A percentile compares a stretch with the other conserved stretches of the same genome.
These are phyloP conservation scores for Neotragus moschatus DNA, from an alignment of 2,113 vertebrate genomes.

Conservation along the genomic window DNA sequence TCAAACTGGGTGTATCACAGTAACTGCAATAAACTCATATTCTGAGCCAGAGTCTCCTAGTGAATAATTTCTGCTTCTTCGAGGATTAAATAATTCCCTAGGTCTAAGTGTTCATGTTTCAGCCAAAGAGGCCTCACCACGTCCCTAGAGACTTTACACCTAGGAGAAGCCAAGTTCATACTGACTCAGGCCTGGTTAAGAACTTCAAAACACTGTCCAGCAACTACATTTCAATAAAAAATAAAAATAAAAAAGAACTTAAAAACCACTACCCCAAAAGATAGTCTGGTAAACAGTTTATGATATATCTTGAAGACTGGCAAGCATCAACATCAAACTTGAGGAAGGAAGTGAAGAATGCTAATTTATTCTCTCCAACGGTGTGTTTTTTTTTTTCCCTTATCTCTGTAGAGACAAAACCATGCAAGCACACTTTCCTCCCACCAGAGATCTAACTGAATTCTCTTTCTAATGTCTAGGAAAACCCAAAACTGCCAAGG, in stretches of 20 bases:
- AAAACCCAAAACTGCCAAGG: conserved; percentile 17
- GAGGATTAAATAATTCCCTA: not conserved
- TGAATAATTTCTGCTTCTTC: not conserved
- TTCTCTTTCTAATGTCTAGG: conserved; percentile 3
- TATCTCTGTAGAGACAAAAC: not conserved
- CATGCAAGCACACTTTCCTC: not conserved
- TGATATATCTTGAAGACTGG: not conserved
- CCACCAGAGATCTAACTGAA: not conserved
- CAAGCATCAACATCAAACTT: not conserved
- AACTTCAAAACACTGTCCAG: not conserved
- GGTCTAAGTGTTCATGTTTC: not conserved
- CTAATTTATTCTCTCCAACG: not conserved
- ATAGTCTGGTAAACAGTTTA: not conserved
- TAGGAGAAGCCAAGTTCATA: not conserved
- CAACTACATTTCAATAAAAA: not conserved
- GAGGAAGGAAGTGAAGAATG: not conserved
- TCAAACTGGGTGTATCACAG: not conserved
- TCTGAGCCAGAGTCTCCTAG: not conserved
- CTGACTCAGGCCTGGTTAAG: not conserved
- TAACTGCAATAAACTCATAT: not conserved
- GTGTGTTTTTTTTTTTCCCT: not conserved
- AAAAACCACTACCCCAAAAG: not conserved
- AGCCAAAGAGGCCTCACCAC: not conserved
- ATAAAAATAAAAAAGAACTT: not conserved
- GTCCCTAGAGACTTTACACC: not conserved